Conservation (phyloP, 1,140 invertebrate genomes). For the Euwallacea similis region DNA sequence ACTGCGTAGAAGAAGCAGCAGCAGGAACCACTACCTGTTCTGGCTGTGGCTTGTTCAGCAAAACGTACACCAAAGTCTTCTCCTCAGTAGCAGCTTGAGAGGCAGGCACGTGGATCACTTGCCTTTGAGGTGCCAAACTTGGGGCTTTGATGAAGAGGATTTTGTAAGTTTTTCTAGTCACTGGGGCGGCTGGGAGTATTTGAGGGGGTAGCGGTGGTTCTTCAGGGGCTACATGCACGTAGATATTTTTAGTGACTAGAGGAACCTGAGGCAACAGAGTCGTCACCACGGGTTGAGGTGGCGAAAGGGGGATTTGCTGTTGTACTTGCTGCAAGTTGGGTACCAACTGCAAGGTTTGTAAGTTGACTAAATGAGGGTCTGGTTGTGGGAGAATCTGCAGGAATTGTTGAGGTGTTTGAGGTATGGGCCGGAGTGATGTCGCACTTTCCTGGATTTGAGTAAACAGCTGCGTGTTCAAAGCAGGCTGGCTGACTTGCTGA, state of each 20-base stretch:
- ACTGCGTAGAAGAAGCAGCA: constrained; percentile 71
- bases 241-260: constrained; percentile 31
- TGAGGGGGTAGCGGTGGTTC: constrained; percentile 22
- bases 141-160: constrained; percentile 42
- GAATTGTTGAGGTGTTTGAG: neutral
- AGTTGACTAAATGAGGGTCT: too few species aligned
- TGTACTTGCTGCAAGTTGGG: too few species aligned
- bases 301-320: too few species aligned
- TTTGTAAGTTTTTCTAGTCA: constrained; percentile 34
- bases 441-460: too few species aligned
- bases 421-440: too few species aligned
- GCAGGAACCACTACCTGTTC: constrained; percentile 77
- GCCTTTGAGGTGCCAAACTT: neutral
- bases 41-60: constrained; percentile 82
- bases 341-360: too few species aligned
- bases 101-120: constrained; percentile 8
- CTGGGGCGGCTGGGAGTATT: constrained; percentile 10
- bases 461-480: too few species aligned
- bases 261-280: neutral
- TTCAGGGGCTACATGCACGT: constrained; percentile 32
- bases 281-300: too few species aligned
- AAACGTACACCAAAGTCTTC: constrained; percentile 84
- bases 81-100: constrained; percentile 59
- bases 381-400: neutral
- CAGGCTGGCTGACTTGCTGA: too few species aligned